phyloP scores from a whole-genome alignment of 2,888 invertebrate species.

The Drosophila eohydei region DNA sequence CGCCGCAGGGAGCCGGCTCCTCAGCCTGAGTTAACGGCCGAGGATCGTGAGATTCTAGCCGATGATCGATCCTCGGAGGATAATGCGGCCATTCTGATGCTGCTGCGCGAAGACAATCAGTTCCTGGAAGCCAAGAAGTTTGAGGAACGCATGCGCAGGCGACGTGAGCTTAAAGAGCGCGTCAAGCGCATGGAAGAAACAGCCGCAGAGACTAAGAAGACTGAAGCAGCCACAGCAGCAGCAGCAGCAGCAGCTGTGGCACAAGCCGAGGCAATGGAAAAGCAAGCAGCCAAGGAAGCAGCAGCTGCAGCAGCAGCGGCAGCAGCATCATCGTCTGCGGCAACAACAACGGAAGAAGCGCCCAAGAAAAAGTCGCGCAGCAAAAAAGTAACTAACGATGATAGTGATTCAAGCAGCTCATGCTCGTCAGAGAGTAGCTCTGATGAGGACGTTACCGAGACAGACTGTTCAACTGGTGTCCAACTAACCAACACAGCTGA shows the following conservation, averaged over 20 bases:
- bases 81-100: constrained; percentile 86
- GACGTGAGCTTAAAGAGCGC: constrained; percentile 93
- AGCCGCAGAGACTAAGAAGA: constrained; percentile 51
- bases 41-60: constrained; percentile 84
- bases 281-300: constrained; percentile 27
- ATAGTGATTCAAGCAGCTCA: constrained; percentile 60
- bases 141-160: constrained; percentile 91
- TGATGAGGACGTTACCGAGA: constrained; percentile 63
- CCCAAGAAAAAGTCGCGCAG: constrained; percentile 73
- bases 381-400: constrained; percentile 82
- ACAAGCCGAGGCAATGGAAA: constrained; percentile 30
- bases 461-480: constrained; percentile 49
- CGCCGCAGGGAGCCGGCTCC: constrained; percentile 63
- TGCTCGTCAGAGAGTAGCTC: constrained; percentile 78
- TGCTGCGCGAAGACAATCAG: constrained; percentile 85
- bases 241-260: constrained; percentile 84
- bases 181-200: constrained; percentile 91
- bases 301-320: constrained; percentile 30
- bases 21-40: constrained; percentile 74
- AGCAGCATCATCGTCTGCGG: constrained; percentile 30
- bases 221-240: constrained; percentile 88
- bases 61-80: constrained; percentile 86
- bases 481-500: constrained; percentile 64
- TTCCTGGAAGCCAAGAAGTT: constrained; percentile 85
- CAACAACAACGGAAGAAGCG: constrained; percentile 49